A percentile compares a stretch with the other conserved stretches of the same genome.
phyloP scores from a whole-genome alignment of 2,113 vertebrate genomes.

The Gambusia affinis region DNA sequence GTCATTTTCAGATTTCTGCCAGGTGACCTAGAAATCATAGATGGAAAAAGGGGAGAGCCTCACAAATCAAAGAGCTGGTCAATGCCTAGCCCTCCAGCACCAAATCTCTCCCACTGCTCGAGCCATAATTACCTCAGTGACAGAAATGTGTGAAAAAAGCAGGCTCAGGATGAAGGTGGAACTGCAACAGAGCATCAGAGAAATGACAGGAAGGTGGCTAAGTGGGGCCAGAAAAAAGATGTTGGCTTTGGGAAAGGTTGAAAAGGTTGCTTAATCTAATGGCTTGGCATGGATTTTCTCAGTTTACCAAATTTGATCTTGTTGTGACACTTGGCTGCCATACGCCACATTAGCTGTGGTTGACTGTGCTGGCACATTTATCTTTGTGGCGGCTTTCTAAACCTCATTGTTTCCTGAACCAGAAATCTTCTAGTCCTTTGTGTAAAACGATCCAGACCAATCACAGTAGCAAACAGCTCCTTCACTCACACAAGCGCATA shows the following conservation, averaged over 20 bases:
- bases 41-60: constrained; percentile 12
- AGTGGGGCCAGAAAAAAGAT: constrained; percentile 26
- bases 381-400: constrained; percentile 44
- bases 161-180: constrained; percentile 34
- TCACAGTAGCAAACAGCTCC: constrained; percentile 46
- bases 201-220: constrained; percentile 24
- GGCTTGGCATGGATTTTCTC: neutral
- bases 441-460: constrained; percentile 47
- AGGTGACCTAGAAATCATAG: constrained; percentile 24
- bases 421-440: constrained; percentile 16
- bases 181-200: constrained; percentile 34
- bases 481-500: constrained; percentile 32
- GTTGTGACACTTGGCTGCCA: constrained; percentile 21
- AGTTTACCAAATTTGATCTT: constrained; percentile 7
- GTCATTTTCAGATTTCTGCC: constrained; percentile 24
- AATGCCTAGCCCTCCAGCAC: constrained; percentile 27
- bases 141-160: constrained; percentile 33
- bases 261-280: constrained; percentile 4
- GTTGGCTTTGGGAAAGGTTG: constrained; percentile 9
- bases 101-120: constrained; percentile 37
- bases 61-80: constrained; percentile 34
- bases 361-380: constrained; percentile 26
- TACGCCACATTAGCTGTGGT: constrained; percentile 20
- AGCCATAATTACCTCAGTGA: constrained; percentile 50
- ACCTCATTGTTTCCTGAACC: constrained; percentile 28